Conservation (phyloP, 2,113 vertebrate genomes). For the Crotalus helleri region DNA sequence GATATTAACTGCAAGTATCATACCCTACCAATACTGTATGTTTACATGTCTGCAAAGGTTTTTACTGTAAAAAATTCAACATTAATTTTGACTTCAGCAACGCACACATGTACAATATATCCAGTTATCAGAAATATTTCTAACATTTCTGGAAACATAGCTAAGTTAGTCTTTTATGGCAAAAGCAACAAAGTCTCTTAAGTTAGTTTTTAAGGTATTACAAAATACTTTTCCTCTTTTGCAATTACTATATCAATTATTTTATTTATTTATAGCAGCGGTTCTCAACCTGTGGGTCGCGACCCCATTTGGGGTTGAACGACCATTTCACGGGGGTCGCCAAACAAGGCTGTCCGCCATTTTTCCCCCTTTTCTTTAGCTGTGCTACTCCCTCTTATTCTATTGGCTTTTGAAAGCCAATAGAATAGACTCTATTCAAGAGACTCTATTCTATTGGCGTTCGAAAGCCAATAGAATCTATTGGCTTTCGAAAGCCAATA, state of each 20-base stretch:
- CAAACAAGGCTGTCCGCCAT: no score
- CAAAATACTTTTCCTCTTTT: background rate
- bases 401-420: no score
- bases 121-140: background rate
- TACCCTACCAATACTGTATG: no score
- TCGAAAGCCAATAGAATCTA: no score
- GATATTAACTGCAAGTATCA: background rate
- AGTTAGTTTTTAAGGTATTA: background rate
- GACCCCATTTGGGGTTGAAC: no score
- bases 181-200: background rate
- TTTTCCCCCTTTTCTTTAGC: no score
- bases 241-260: background rate
- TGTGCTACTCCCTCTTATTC: no score
- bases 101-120: background rate
- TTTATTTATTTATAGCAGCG: background rate
- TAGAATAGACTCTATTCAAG: no score
- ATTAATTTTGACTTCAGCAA: background rate
- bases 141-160: background rate
- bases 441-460: no score
- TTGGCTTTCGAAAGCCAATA: no score
- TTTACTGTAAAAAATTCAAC: background rate
- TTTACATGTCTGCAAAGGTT: background rate
- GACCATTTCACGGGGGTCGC: no score
- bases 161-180: background rate
- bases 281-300: no score